Conservation (phyloP, 1,140 invertebrate genomes). For the Scylla paramamosain region DNA sequence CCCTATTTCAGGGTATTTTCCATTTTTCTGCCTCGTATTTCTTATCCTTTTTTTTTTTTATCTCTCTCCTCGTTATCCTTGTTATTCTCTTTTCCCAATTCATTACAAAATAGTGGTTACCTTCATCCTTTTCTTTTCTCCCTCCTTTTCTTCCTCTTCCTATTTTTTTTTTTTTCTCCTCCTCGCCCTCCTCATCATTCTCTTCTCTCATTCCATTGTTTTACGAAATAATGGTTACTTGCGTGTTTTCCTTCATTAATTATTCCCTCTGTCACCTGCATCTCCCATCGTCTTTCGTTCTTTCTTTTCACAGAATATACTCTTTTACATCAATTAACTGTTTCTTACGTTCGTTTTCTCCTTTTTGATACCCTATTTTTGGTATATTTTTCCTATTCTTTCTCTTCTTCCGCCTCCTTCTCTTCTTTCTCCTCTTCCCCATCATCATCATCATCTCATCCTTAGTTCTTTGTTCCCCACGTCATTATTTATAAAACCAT, state of each 20-base stretch:
- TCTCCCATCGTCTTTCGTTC: background rate
- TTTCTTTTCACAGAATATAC: background rate
- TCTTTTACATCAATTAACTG: no score
- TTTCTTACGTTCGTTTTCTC: no score
- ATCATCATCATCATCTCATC: no score
- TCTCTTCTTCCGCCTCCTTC: no score
- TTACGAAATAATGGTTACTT: background rate
- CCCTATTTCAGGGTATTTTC: background rate
- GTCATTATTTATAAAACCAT: no score
- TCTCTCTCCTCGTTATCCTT: background rate
- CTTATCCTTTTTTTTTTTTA: background rate
- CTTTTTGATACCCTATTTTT: no score
- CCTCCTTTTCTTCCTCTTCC: background rate
- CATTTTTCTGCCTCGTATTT: background rate
- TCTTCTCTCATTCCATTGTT: background rate
- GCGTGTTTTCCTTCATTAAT: background rate
- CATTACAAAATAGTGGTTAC: no score
- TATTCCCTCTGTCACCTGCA: background rate
- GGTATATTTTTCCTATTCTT: no score
- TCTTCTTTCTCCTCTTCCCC: no score
- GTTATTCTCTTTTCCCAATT: no score
- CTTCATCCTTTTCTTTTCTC: no score
- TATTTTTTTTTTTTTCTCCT: background rate
- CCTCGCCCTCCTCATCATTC: background rate
- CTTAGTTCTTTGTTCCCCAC: no score